Percentiles rank a stretch among this genome's conserved stretches.
phyloP scores from a whole-genome alignment of 2,888 invertebrate genomes.

The Synanthedon tipuliformis region DNA sequence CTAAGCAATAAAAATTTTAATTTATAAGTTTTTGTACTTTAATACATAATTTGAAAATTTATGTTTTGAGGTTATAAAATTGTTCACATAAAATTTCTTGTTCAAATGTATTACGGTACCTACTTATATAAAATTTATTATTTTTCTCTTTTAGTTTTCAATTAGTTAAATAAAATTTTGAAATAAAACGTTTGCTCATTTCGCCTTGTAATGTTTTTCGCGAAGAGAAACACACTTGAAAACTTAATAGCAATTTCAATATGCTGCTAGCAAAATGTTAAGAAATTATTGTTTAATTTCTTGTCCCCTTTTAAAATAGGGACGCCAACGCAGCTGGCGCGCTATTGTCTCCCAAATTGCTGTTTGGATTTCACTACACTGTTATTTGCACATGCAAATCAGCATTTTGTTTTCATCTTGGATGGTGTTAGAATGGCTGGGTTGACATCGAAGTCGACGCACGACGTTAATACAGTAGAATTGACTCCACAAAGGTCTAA shows the following conservation, averaged over 20 bases:
- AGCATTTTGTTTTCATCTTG: slow-evolving; percentile 59
- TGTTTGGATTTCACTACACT: slow-evolving; percentile 62
- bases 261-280: slow-evolving; percentile 29
- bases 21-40: too few species aligned
- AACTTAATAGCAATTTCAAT: not conserved
- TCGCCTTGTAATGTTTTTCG: not conserved
- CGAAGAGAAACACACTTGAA: not conserved
- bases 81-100: too few species aligned
- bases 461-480: slow-evolving; percentile 7
- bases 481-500: too few species aligned
- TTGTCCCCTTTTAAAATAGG: slow-evolving; percentile 24
- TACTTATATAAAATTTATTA: too few species aligned
- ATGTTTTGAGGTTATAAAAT: too few species aligned
- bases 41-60: too few species aligned
- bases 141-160: too few species aligned
- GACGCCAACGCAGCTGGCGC: slow-evolving; percentile 43
- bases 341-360: slow-evolving; percentile 60
- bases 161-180: too few species aligned
- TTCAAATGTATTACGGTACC: too few species aligned
- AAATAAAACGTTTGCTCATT: not conserved
- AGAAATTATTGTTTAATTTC: slow-evolving; percentile 58
- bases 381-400: slow-evolving; percentile 69
- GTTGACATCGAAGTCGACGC: slow-evolving; percentile 9
- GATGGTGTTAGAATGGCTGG: slow-evolving; percentile 17
- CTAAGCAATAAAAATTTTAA: too few species aligned